Evolutionary conservation across 2,888 invertebrate genomes (phyloP).

Genomic region (Mycalesis mineus): DNA sequence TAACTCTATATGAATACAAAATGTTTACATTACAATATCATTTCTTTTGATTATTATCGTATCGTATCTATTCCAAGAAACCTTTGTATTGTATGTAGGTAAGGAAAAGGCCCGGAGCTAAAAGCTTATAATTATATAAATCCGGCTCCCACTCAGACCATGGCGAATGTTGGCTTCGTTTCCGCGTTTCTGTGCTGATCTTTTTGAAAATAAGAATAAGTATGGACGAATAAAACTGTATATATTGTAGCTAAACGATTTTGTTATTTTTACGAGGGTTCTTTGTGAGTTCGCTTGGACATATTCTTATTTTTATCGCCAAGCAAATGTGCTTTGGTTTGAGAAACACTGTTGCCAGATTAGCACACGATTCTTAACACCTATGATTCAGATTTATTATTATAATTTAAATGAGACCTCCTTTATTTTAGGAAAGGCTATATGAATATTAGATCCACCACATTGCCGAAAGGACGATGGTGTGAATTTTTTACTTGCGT

Average conservation of each 20-base stretch:
- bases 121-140: slow-evolving; percentile 10
- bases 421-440: too few species aligned
- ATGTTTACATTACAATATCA: neutral
- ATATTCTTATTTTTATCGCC: too few species aligned
- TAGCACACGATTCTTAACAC: too few species aligned
- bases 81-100: slow-evolving; percentile 5
- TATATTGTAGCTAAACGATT: neutral
- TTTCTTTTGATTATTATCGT: neutral
- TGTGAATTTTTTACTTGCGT: too few species aligned
- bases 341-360: too few species aligned
- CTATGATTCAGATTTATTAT: too few species aligned
- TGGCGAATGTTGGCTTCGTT: neutral
- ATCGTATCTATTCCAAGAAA: neutral
- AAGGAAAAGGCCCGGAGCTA: neutral
- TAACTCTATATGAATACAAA: neutral
- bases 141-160: slow-evolving; percentile 1
- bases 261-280: neutral
- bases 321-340: too few species aligned
- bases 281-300: neutral
- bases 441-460: too few species aligned
- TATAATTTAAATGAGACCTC: too few species aligned
- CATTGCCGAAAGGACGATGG: too few species aligned
- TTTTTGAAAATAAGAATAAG: neutral
- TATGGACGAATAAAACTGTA: neutral
- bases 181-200: neutral